Evolutionary conservation across 2,113 vertebrate genomes (phyloP), one percentile per base, ranked within the genome.

Genomic region (Tychaedon coryphoeus): DNA sequence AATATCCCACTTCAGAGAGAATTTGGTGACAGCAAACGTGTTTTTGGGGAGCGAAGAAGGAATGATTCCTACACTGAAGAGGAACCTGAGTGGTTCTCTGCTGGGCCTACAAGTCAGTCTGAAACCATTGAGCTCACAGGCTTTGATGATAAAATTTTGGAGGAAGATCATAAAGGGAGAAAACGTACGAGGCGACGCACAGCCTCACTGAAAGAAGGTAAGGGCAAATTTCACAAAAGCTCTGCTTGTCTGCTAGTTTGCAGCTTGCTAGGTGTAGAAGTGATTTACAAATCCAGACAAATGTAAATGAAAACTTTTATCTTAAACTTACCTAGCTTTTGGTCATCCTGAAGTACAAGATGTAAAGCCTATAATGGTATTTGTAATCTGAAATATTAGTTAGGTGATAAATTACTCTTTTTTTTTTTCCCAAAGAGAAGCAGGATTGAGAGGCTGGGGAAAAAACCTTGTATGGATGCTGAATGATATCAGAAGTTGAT

Each of bases 11-110:
- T 92, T 94, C 96, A 99, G 99, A 99, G 99, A 94, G 99, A 99
- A 71, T 99, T 98, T 97, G 99, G 99, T 74, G 99, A 99, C 92
- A 97, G 98, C 93, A 99, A 99, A 91, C 98, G 99, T 84, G 97
- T 99, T 81, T 99, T 99, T 94, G 99, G 99, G 62, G 99, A 99
- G 89, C 98, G 99, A 42, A 99, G 99, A 96, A 98, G 99, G 95
- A 99, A 99, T 80, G 99, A 99, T 92, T 99, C 99, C 4, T 99
- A 99, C 89, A 99, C 99, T 25, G 99, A 99, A 88, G 99, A 99
- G 81, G 99, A 99, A 54, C 99, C 99, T 3, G 99, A 99, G 86
- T 99, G 99, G 99, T 99, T 99, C 95, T 99, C 99, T 73, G 99
- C 97, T 40, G 99, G 99, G 72, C 99, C 99, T 57, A 99, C 99